phyloP scores from a whole-genome alignment of 2,888 invertebrate species.

The Heteromurus nitidus region DNA sequence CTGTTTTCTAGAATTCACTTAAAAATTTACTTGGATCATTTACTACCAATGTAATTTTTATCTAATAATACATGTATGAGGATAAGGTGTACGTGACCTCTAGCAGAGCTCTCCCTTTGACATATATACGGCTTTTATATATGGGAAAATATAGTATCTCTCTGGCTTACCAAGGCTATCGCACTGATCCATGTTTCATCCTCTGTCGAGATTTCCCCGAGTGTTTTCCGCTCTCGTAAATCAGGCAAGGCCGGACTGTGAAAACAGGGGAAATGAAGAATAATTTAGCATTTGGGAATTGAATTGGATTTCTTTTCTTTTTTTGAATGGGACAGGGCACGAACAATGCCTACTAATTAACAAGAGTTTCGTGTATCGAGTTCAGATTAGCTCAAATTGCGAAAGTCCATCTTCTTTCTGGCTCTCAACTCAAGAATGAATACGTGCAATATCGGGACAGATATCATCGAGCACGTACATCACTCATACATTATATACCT shows the following conservation, averaged over 20 bases:
- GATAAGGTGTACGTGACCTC: conserved; percentile 28
- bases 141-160: background rate
- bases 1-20: conserved; percentile 26
- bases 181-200: conserved; percentile 72
- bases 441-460: background rate
- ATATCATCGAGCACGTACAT: no score
- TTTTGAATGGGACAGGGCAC: background rate
- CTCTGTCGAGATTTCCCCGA: conserved; percentile 62
- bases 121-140: background rate
- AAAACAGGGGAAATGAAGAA: conserved; percentile 23
- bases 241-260: conserved; percentile 70
- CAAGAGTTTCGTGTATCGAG: conserved; percentile 1
- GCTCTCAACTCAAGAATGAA: background rate
- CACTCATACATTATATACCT: no score
- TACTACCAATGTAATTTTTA: conserved; percentile 52
- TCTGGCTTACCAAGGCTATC: conserved; percentile 65
- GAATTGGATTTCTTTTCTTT: conserved; percentile 22
- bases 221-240: conserved; percentile 59
- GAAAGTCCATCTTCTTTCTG: background rate
- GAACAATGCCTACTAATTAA: conserved; percentile 27
- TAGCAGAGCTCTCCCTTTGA: background rate
- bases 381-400: conserved; percentile 4
- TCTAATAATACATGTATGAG: conserved; percentile 21
- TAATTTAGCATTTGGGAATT: conserved; percentile 26
- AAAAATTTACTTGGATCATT: conserved; percentile 52